Percentiles rank a stretch among this genome's conserved stretches.
Evolutionary conservation across 2,113 vertebrate genomes (phyloP).

Genomic region (Ptilorrhoa leucosticta): DNA sequence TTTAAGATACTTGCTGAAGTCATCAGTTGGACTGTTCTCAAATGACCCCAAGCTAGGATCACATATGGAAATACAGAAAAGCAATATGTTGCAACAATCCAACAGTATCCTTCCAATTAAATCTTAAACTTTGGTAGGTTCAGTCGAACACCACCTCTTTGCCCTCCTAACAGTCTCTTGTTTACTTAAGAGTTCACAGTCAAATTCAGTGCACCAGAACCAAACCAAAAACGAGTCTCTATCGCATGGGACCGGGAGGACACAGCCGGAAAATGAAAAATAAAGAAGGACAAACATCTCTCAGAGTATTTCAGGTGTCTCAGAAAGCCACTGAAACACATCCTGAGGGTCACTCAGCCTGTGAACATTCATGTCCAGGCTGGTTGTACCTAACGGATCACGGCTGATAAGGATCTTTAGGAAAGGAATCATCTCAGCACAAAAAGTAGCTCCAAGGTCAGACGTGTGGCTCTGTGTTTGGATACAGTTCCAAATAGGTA

Average conservation of each 20-base stretch:
- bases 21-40: conserved; percentile 66
- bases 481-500: neutral
- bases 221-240: neutral
- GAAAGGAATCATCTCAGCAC: neutral
- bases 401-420: neutral
- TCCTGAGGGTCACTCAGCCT: neutral
- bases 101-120: conserved; percentile 60
- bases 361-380: rapidly evolving
- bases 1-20: conserved; percentile 68
- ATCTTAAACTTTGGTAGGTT: conserved; percentile 12
- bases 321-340: neutral
- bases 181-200: neutral
- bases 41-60: conserved; percentile 68
- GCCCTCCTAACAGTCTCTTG: neutral
- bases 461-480: neutral
- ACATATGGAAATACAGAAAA: conserved; percentile 64
- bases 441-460: neutral
- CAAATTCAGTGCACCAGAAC: neutral
- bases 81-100: conserved; percentile 60
- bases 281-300: neutral
- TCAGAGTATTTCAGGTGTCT: neutral
- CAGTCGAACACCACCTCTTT: neutral
- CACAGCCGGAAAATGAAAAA: neutral
- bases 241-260: rapidly evolving
- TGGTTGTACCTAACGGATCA: neutral